Percentiles rank a stretch among this genome's conserved stretches.
These are phyloP conservation scores for Sorex maritimensis DNA, from an alignment of 2,797 vertebrate genomes.

Conservation along the genomic window DNA sequence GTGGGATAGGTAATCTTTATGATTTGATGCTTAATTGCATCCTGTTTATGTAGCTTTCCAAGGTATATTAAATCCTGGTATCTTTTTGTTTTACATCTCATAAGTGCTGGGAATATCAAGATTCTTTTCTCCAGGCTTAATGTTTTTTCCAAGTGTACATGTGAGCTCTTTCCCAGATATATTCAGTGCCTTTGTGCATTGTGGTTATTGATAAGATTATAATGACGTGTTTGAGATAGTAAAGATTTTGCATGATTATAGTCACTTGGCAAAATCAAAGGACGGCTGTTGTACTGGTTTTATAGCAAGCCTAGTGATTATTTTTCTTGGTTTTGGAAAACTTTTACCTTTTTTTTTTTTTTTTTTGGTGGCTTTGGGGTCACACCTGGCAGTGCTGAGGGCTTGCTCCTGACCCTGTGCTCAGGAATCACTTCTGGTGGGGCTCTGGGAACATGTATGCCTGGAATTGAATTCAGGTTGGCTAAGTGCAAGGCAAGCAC, in stretches of 20 bases:
- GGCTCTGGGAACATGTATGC: too few relatives aligned
- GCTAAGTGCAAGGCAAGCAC: too few relatives aligned
- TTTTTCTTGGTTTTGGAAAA: background rate
- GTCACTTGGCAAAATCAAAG: background rate
- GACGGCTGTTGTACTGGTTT: background rate
- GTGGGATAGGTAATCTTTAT: constrained; percentile 7
- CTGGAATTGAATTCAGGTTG: too few relatives aligned
- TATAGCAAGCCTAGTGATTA: background rate
- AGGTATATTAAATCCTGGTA: background rate
- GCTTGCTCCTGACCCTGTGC: too few relatives aligned
- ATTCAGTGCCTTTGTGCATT: background rate
- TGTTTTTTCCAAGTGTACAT: constrained; percentile 16
- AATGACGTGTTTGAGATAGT: constrained; percentile 4
- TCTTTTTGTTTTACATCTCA: constrained; percentile 19
- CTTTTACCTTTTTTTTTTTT: too few relatives aligned
- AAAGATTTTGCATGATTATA: constrained; percentile 16
- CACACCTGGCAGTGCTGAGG: too few relatives aligned
- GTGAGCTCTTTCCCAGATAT: background rate
- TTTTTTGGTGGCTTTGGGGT: too few relatives aligned
- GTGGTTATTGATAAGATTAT: background rate
- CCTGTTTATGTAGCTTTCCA: constrained; percentile 13
- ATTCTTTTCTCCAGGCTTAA: constrained; percentile 44
- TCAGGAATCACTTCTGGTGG: too few relatives aligned
- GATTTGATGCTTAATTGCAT: constrained; percentile 47
- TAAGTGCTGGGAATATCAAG: background rate